Evolutionary conservation across 2,888 invertebrate species (phyloP).

Genomic region (Drosophila engyochracea): DNA sequence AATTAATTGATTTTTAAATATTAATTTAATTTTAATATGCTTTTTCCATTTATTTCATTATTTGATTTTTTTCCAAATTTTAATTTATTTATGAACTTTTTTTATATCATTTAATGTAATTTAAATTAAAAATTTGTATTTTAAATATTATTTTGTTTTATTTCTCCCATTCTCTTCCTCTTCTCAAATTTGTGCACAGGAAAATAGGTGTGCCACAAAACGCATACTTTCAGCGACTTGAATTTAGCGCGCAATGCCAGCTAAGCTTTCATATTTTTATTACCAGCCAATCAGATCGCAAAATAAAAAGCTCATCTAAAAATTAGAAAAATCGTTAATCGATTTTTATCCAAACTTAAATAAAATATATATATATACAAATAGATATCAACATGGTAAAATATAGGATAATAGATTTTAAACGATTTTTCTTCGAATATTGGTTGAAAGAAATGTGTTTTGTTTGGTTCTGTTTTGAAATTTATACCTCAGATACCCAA

Average conservation of each 20-base stretch:
- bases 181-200: too few species aligned
- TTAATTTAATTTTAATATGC: too few species aligned
- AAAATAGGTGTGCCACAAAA: neutral
- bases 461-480: neutral
- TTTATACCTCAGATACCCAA: neutral
- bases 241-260: neutral
- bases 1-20: too few species aligned
- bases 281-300: neutral
- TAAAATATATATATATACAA: neutral
- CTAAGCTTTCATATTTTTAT: neutral
- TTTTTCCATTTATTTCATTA: too few species aligned
- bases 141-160: neutral
- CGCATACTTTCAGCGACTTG: neutral
- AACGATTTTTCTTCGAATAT: neutral
- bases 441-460: neutral
- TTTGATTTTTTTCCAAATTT: neutral
- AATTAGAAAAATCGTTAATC: too few species aligned
- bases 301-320: neutral
- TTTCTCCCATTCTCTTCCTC: neutral
- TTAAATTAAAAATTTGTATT: neutral
- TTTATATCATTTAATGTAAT: neutral
- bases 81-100: neutral
- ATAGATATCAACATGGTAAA: neutral
- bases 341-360: too few species aligned
- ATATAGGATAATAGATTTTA: neutral